These are phyloP conservation scores for Etia nguti DNA, from an alignment of 2,113 vertebrate species.

Conservation along the genomic window DNA sequence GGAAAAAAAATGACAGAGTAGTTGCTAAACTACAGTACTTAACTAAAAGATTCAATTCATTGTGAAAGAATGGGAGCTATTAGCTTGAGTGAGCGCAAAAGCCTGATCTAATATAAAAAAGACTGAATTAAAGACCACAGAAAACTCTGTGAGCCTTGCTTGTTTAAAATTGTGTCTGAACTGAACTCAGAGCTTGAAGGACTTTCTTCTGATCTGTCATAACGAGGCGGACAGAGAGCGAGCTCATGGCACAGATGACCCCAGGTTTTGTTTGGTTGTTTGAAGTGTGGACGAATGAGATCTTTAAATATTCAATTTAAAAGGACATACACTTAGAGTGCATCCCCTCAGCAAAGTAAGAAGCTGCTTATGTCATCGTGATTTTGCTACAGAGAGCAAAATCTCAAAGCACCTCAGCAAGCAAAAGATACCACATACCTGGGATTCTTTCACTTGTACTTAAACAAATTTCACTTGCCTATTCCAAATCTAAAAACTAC, in stretches of 20 bases:
- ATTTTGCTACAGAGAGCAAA: background rate
- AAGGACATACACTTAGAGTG: background rate
- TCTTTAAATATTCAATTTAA: background rate
- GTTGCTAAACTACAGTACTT: background rate
- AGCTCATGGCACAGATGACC: background rate
- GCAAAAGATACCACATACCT: background rate
- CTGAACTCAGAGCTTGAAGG: background rate
- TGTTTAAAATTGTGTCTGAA: conserved; percentile 1
- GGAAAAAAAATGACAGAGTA: background rate
- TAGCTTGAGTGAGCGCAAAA: background rate
- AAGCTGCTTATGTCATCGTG: background rate
- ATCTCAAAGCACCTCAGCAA: background rate
- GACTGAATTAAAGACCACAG: background rate
- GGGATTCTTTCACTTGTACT: background rate
- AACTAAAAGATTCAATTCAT: background rate
- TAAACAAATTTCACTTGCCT: background rate
- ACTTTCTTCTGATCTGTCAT: background rate
- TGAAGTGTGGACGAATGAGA: background rate
- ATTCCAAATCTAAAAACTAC: background rate
- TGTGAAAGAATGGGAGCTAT: background rate
- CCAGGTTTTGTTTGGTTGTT: background rate
- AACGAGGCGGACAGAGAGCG: background rate
- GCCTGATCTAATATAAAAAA: background rate
- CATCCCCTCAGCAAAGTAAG: background rate
- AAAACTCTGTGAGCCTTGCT: background rate